A percentile compares a stretch with the other conserved stretches of the same genome.
Evolutionary conservation across 2,888 invertebrate species (phyloP).

Genomic region (Orchestes rusci): DNA sequence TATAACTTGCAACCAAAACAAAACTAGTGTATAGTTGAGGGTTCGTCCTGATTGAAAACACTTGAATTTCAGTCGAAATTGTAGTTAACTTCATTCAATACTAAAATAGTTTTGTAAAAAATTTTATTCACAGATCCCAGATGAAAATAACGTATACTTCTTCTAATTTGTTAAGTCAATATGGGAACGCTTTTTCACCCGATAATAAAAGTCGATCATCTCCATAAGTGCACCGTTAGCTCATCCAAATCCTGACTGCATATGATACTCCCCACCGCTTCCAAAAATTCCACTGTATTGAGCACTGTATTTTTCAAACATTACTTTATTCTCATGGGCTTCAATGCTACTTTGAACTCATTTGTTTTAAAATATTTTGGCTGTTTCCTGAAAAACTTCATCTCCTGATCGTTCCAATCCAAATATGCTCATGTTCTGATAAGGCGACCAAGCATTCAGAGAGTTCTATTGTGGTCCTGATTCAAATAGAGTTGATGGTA

Average conservation of each 20-base stretch:
- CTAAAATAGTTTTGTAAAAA: no score
- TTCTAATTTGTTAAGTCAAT: slow-evolving; percentile 12
- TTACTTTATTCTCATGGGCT: slow-evolving; percentile 57
- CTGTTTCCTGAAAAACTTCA: slow-evolving; percentile 34
- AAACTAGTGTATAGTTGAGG: no score
- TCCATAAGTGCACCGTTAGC: slow-evolving; percentile 37
- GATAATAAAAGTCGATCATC: slow-evolving; percentile 50
- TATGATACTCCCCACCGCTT: slow-evolving; percentile 64
- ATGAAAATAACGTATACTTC: no score
- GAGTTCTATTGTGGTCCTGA: slow-evolving; percentile 66
- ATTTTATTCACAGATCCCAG: no score
- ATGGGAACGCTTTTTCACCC: slow-evolving; percentile 28
- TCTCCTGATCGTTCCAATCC: slow-evolving; percentile 40
- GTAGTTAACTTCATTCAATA: no score
- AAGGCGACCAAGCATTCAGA: slow-evolving; percentile 82
- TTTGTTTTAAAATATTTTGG: slow-evolving; percentile 57
- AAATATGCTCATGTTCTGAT: slow-evolving; percentile 66
- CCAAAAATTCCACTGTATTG: slow-evolving; percentile 58
- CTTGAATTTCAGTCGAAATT: no score
- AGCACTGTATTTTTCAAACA: slow-evolving; percentile 71
- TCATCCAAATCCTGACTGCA: slow-evolving; percentile 40
- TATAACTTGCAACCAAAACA: no score
- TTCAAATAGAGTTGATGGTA: slow-evolving; percentile 53
- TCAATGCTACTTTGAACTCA: slow-evolving; percentile 64
- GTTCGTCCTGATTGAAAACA: no score